Base-by-base conservation (phyloP, 2,888 invertebrate genomes). In the Vanessa cardui region DNA sequence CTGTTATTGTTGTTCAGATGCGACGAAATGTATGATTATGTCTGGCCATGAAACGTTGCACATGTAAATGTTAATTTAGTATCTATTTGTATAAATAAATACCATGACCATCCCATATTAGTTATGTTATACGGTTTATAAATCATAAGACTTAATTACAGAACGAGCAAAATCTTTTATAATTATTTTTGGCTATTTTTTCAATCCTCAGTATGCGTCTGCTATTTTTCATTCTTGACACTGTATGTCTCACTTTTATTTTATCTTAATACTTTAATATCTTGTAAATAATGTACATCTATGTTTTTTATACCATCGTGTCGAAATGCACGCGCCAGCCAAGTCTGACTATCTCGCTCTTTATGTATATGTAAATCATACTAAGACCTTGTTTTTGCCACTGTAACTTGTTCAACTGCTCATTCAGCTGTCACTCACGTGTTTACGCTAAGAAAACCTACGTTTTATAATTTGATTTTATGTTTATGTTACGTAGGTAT, bases 351-450 rank as follows among this genome's bases (percentile, higher is more conserved):
- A 46, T 56, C 59, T 21, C 33, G 50, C 20, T 62, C 54, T 71
- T 65, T 68, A 64, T 70, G 21, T 60, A 62, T 71, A 69, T 69
- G 71, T 64, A 58, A 69, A 71, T 71, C 62, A 45, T n/a, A 44
- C 16, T 54, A 49, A 58, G 70, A 68, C 71, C 65, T 71, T 68
- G 71, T 68, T 65, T 59, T 65, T 50, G 68, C 68, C 44, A 58
- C 50, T 56, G 64, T 58, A 59, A 49, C 62, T 63, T 31, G 59
- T 59, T 58, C 31, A 12, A 52, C 56, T 65, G 59, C 65, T 73
- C 73, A 80, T 80, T 82, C 78, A 77, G 76, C 74, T 82, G 80
- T 78, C 80, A 77, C 73, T 80, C 76, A 76, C 68, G 73, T 71
- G 73, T 68, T 65, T 62, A 63, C 68, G 45, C 59, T 52, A 58